Percentiles rank a stretch among this genome's conserved stretches.
Conservation (phyloP, 2,113 vertebrate species). For the Mungos mungo region DNA sequence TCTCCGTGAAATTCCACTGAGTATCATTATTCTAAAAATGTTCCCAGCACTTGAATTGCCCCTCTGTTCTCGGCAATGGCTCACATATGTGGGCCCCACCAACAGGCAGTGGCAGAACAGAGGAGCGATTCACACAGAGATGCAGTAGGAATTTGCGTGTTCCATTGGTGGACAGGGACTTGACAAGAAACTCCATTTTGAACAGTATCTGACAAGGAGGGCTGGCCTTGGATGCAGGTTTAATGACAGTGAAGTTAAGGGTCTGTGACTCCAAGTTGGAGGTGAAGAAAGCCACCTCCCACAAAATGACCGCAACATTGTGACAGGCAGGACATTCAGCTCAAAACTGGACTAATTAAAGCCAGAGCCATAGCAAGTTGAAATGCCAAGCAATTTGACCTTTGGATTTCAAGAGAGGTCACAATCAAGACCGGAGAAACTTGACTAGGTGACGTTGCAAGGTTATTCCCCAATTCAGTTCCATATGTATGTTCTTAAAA, state of each 20-base stretch:
- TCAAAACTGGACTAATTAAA: constrained; percentile 41
- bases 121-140: constrained; percentile 80
- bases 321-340: not conserved
- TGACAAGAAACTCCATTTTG: constrained; percentile 46
- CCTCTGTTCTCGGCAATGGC: constrained; percentile 84
- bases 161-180: not conserved
- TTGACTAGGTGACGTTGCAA: constrained; percentile 29
- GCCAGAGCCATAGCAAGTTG: constrained; percentile 4
- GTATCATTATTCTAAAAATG: constrained; percentile 82
- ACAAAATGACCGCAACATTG: not conserved
- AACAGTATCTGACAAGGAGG: constrained; percentile 1
- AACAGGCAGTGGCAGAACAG: constrained; percentile 77
- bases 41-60: constrained; percentile 82
- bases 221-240: not conserved
- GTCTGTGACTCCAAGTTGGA: not conserved
- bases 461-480: not conserved
- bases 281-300: not conserved
- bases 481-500: not conserved
- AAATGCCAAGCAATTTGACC: not conserved
- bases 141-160: constrained; percentile 76
- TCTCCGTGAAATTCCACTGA: constrained; percentile 82
- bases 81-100: constrained; percentile 81
- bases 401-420: constrained; percentile 25
- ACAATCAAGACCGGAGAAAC: not conserved
- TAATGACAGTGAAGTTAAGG: not conserved